Base-by-base conservation (phyloP, 2,113 vertebrate genomes). In the Anhinga anhinga region DNA sequence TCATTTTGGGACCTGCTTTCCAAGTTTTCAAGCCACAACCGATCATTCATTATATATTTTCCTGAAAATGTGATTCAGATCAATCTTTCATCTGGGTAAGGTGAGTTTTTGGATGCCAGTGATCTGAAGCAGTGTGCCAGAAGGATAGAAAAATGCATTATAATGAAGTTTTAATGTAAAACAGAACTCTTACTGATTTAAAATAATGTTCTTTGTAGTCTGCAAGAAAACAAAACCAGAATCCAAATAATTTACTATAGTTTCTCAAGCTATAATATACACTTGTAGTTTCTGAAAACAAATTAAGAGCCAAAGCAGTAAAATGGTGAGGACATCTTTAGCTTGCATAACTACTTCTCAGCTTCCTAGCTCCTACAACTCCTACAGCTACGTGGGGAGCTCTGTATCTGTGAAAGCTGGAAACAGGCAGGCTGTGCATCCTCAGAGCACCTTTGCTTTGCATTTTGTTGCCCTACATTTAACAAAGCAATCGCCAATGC, bases 81-180 rank as follows among this genome's bases (percentile, higher is more conserved):
- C 86, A 91, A 85, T 91, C 86, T 85, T 95, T 94, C 52, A 70
- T 36, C 82, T 76, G 30, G 12, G 70, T 79, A 30, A 91, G 70
- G 91, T 87, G 86, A 88, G 58, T 20, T 95, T 91, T 94, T 91
- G 70, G 84, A 94, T 85, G 53, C 45, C 0, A 0, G 13, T 79
- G 29, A 89, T 79, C 30, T 50, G 62, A 87, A 93, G 49, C 26
- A 53, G 30, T 27, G 15, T 4, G 7, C 86, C 84, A 96, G 66
- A 92, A 95, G 26, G 26, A 77, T 2, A 93, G 73, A 70, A 91
- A 91, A 93, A 87, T 23, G 10, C 40, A 70, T 58, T 76, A 38
- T 93, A 91, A 97, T 77, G 73, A 87, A 85, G 56, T 76, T 87
- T 82, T 93, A 96, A 94, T 82, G 74, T 69, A 91, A 93, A 93